Conservation (phyloP, 1,140 invertebrate genomes). For the Papilio polytes region DNA sequence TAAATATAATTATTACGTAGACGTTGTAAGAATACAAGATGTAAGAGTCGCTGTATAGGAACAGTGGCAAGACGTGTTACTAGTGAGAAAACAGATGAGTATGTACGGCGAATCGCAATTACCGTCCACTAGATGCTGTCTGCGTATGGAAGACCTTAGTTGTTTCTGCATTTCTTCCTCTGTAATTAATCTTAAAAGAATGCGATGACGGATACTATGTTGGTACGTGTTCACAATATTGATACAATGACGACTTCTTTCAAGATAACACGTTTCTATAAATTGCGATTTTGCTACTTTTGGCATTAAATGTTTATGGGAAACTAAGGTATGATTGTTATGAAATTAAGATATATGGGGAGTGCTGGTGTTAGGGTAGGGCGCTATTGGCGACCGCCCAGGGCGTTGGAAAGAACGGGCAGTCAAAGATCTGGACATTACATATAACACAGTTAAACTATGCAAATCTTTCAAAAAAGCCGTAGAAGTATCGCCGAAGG, state of each 20-base stretch:
- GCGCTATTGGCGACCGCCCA: too few species aligned
- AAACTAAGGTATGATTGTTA: too few species aligned
- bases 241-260: neutral
- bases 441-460: too few species aligned
- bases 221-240: constrained; percentile 1
- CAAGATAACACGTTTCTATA: neutral
- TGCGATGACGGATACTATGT: neutral
- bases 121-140: neutral
- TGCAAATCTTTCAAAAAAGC: too few species aligned
- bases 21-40: neutral
- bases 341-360: too few species aligned
- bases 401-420: too few species aligned
- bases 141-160: neutral
- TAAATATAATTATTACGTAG: constrained; percentile 36
- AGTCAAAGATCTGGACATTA: too few species aligned
- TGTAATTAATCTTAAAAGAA: constrained; percentile 18
- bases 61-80: neutral
- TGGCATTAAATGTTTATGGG: neutral
- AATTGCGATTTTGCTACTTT: neutral
- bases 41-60: neutral
- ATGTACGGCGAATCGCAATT: neutral
- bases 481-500: too few species aligned
- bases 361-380: too few species aligned
- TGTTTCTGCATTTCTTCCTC: constrained; percentile 23
- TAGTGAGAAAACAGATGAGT: too few species aligned